These are phyloP conservation scores for Pyrocephalus nanus DNA, from an alignment of 2,797 vertebrate species.

Conservation along the genomic window DNA sequence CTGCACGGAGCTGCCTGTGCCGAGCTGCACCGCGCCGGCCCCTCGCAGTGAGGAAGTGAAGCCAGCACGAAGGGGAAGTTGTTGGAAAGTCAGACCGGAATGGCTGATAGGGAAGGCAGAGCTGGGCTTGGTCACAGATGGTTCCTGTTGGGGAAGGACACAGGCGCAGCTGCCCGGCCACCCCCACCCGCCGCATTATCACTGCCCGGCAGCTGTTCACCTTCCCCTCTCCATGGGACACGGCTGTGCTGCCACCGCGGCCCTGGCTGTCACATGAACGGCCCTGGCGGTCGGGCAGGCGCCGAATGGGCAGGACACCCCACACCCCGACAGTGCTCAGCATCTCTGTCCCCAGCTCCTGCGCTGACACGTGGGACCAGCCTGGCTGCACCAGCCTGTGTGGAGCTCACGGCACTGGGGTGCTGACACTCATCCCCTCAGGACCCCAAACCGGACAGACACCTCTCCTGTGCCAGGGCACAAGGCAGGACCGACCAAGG, in stretches of 20 bases:
- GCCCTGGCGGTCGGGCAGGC: not conserved
- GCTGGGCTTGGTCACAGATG: constrained; percentile 84
- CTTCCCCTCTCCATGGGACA: constrained; percentile 70
- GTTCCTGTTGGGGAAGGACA: constrained; percentile 88
- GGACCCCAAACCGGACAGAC: not conserved
- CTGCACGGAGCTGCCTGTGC: rapidly evolving
- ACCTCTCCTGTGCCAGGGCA: not conserved
- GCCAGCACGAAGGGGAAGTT: constrained; percentile 73
- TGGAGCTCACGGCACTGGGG: rapidly evolving
- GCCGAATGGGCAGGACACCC: not conserved
- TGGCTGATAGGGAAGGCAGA: constrained; percentile 61
- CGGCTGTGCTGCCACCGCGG: constrained; percentile 48
- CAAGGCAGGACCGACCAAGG: not conserved
- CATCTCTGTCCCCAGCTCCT: not conserved
- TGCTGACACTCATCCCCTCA: not conserved
- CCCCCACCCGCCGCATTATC: constrained; percentile 74
- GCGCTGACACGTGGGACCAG: rapidly evolving
- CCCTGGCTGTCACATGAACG: constrained; percentile 58
- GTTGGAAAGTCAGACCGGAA: constrained; percentile 73
- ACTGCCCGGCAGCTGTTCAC: constrained; percentile 74
- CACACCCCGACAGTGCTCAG: rapidly evolving
- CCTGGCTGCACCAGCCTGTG: rapidly evolving
- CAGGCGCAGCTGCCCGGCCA: constrained; percentile 74
- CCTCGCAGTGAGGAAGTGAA: constrained; percentile 35
- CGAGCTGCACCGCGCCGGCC: rapidly evolving